Evolutionary conservation across 1,140 invertebrate genomes (phyloP).

Genomic region (Diabrotica virgifera): DNA sequence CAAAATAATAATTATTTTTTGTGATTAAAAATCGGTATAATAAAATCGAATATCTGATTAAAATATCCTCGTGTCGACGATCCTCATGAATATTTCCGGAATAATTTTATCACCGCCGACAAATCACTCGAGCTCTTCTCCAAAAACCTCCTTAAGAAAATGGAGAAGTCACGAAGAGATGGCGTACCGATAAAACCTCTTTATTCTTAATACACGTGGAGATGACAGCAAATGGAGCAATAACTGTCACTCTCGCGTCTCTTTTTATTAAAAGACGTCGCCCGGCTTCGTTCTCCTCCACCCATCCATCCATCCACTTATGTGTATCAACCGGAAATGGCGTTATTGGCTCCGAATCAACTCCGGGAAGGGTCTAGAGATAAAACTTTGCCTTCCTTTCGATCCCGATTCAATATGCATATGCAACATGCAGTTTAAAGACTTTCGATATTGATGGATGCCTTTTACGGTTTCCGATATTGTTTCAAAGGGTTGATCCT

Average conservation of each 20-base stretch:
- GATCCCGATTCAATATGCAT: background rate
- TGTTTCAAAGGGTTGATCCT: no score
- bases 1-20: no score
- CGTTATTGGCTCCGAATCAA: background rate
- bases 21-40: no score
- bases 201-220: constrained; percentile 13
- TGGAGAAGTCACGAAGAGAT: background rate
- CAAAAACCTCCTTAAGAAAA: background rate
- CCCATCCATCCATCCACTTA: background rate
- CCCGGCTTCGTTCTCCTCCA: background rate
- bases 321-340: background rate
- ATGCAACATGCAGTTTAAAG: no score
- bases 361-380: background rate
- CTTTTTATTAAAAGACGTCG: constrained; percentile 8
- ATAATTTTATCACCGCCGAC: no score
- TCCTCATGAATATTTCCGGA: no score
- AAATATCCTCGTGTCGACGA: no score
- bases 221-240: constrained; percentile 12
- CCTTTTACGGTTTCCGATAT: no score
- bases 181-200: constrained; percentile 1
- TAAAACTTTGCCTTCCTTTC: background rate
- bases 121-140: no score
- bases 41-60: no score
- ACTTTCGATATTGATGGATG: no score
- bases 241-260: constrained; percentile 9